Conservation (phyloP, 2,797 vertebrate genomes). For the Triplophysa yarkandensis region DNA sequence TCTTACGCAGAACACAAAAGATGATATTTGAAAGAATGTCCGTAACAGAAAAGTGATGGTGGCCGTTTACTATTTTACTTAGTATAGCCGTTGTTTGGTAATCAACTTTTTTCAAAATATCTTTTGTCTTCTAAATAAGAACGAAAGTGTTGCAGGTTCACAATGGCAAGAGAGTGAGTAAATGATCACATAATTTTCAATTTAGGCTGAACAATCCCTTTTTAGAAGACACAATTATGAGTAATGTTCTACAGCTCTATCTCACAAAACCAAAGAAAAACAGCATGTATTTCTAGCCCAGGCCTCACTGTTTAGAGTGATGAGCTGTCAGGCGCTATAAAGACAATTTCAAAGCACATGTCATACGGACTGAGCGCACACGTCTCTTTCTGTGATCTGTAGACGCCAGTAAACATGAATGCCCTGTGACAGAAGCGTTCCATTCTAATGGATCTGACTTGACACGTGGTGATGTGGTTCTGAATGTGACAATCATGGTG, state of each 20-base stretch:
- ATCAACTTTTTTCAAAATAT: no score
- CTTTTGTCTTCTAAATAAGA: no score
- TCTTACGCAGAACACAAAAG: no score
- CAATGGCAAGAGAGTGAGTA: no score
- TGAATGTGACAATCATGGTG: constrained; percentile 1
- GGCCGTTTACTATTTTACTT: no score
- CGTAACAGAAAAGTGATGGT: no score
- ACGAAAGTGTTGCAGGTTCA: no score
- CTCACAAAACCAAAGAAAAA: constrained; percentile 2
- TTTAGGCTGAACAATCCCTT: no score
- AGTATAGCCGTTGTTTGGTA: no score
- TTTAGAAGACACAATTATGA: background rate
- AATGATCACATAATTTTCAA: no score
- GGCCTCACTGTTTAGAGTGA: constrained; percentile 50
- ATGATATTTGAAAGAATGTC: no score
- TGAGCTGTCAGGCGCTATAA: constrained; percentile 53
- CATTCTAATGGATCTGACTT: background rate
- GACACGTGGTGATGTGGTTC: background rate
- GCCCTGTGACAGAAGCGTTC: background rate
- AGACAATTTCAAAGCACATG: constrained; percentile 57
- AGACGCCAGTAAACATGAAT: constrained; percentile 19
- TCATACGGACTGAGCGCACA: constrained; percentile 42
- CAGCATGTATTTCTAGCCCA: constrained; percentile 18
- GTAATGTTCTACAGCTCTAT: background rate
- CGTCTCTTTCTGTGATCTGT: constrained; percentile 38